Base-by-base conservation (phyloP, 2,888 invertebrate genomes). In the Carcina quercana region DNA sequence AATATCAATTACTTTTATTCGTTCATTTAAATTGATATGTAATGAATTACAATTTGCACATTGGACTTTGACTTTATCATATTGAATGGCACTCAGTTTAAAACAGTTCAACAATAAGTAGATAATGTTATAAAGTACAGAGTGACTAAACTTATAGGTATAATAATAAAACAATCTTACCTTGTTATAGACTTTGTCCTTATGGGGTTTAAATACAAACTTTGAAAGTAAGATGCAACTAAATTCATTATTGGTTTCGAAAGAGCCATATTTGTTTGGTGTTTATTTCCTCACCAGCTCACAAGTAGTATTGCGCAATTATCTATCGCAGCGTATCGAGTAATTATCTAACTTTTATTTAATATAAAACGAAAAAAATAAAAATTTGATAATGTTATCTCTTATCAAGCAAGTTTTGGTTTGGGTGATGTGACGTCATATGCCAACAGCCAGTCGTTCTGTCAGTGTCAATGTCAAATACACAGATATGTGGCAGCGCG, bases 101-200 rank as follows among this genome's bases (percentile, higher is more conserved):
- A n/a, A n/a, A n/a, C n/a, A n/a, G n/a, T n/a, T n/a, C n/a, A n/a
- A n/a, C n/a, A n/a, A n/a, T n/a, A n/a, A n/a, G n/a, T n/a, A n/a
- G n/a, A n/a, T n/a, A n/a, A n/a, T n/a, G n/a, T n/a, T n/a, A n/a
- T n/a, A n/a, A n/a, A n/a, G n/a, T n/a, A n/a, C n/a, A n/a, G n/a
- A n/a, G n/a, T n/a, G n/a, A n/a, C n/a, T n/a, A n/a, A n/a, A n/a
- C n/a, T n/a, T n/a, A n/a, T n/a, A n/a, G n/a, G n/a, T n/a, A n/a
- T n/a, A n/a, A n/a, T n/a, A n/a, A 32, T 40, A 34, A 28, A 30
- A 21, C 14, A 21, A 32, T 35, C 72, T 83, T 84, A 93, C 94
- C 93, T 92, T 36, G 91, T 92, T 31, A 94, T 72, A 20, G 92
- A 89, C 82, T 93, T 93, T 1, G 94, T 94, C 60, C 87, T 88